Evolutionary conservation across 2,113 vertebrate genomes (phyloP), one percentile per base, ranked within the genome.

Genomic region (Syngnathus typhle): DNA sequence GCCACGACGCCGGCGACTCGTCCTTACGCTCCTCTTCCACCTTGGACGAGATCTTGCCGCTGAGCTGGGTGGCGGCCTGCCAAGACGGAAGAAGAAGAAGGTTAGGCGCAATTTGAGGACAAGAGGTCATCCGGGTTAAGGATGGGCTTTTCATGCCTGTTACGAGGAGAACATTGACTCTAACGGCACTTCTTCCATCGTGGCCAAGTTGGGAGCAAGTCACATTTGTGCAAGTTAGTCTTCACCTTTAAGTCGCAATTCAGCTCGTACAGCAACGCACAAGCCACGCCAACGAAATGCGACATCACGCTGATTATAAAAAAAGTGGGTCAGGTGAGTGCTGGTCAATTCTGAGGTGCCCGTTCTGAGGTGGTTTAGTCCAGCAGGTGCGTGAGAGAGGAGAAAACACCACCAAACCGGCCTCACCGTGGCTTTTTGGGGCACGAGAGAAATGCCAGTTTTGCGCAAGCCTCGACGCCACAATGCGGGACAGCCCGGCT

Each of bases 391-490:
- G 67, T 68, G 79, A 72, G 64, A 55, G 73, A 76, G 58, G 70
- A 51, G 75, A 85, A 60, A 81, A 83, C 93, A 94, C 89, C 89
- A 89, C 89, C 89, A 89, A 82, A 90, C 39, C 88, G 92, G 55
- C 92, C 97, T 98, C 97, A 99, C 97, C 97, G 95, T 89, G 69
- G 88, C 89, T 91, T 96, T 96, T 95, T 19, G 95, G 91, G 97
- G 94, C 91, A 93, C 93, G 90, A 99, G 95, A 92, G 95, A 94
- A 96, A 99, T 98, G 94, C 96, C 96, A 93, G 96, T 99, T 96
- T 95, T 99, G 94, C 95, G 95, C 91, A 99, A 98, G 93, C 96
- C 94, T 93, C 95, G 95, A 91, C 95, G 95, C 97, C 97, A 99
- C 91, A 95, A 94, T 90, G 95, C 92, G 90, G 96, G 97, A 93